These are phyloP conservation scores for Mercenaria mercenaria DNA, from an alignment of 1,140 invertebrate species.

Conservation along the genomic window DNA sequence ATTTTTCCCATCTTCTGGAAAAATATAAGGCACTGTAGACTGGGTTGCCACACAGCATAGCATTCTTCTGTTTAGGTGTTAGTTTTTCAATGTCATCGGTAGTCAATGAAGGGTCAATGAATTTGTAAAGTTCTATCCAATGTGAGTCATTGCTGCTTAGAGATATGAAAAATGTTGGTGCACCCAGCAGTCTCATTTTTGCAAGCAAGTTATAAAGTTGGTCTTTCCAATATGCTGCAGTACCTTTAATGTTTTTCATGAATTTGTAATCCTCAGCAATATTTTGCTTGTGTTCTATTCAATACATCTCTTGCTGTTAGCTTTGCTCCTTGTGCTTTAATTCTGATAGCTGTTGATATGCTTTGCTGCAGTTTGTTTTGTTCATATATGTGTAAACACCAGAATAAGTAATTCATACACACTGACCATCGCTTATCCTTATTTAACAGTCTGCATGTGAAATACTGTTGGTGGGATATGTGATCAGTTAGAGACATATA, in stretches of 20 bases:
- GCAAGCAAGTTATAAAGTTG: not conserved
- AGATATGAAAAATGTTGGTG: constrained; percentile 23
- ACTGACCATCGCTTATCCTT: not conserved
- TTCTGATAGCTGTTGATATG: not conserved
- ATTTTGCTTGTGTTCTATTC: not conserved
- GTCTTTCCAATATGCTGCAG: not conserved
- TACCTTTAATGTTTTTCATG: not conserved
- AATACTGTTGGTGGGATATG: not conserved
- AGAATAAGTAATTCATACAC: not conserved
- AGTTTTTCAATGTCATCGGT: not conserved
- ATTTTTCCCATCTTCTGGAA: constrained; percentile 51
- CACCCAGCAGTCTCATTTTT: not conserved
- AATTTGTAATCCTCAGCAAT: not conserved
- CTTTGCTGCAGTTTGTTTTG: not conserved
- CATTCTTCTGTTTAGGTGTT: not conserved
- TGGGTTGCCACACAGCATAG: not conserved
- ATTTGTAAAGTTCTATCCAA: not conserved
- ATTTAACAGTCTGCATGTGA: not conserved
- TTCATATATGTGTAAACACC: not conserved
- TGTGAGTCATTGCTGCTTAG: not conserved
- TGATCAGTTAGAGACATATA: too few relatives aligned
- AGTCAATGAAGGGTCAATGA: not conserved
- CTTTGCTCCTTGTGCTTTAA: not conserved
- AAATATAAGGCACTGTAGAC: not conserved
- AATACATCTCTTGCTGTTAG: not conserved